These are phyloP conservation scores for Pangasius sanitwongsei DNA, from an alignment of 2,797 vertebrate genomes.

Conservation along the genomic window DNA sequence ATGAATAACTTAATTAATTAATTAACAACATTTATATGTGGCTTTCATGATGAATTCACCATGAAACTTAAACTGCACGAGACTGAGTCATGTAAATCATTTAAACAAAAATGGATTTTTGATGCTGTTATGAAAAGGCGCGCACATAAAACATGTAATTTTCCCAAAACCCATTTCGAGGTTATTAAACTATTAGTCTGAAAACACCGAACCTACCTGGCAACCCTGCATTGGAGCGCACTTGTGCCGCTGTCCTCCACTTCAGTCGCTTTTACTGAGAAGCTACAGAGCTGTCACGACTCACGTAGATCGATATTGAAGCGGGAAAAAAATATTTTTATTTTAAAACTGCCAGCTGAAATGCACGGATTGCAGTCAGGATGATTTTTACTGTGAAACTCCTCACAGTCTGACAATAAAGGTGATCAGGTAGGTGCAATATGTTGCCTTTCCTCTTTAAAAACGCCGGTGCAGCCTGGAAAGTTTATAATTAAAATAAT, in stretches of 20 bases:
- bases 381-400: not conserved
- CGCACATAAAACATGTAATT: not conserved
- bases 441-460: not conserved
- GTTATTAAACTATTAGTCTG: not conserved
- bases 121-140: not conserved
- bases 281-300: constrained; percentile 26
- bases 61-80: not conserved
- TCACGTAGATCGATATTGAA: not conserved
- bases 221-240: constrained; percentile 21
- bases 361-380: not conserved
- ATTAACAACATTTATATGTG: not conserved
- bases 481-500: not conserved
- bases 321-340: not conserved
- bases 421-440: constrained; percentile 26
- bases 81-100: not conserved
- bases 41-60: not conserved
- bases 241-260: constrained; percentile 33
- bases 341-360: not conserved
- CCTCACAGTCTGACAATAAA: not conserved
- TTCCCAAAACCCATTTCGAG: fast-evolving
- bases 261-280: constrained; percentile 37
- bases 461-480: not conserved
- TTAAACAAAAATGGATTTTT: not conserved
- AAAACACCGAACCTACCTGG: not conserved
- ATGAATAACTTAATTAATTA: not conserved